phyloP scores from a whole-genome alignment of 2,113 vertebrate species.

The Eclectus roratus region DNA sequence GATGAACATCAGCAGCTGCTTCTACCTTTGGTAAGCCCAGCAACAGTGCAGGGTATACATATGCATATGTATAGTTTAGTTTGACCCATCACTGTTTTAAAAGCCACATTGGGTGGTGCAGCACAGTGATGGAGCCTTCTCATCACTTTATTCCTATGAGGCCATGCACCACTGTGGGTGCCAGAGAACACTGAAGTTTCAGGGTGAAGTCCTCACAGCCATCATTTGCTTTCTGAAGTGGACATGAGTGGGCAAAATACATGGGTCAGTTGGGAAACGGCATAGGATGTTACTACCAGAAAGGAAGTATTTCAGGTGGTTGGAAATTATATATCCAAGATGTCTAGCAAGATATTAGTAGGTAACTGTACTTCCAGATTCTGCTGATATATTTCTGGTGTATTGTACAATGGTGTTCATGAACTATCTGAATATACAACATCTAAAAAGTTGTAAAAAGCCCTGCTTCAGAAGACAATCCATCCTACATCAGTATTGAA shows the following conservation, averaged over 20 bases:
- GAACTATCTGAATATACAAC: neutral
- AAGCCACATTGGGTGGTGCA: neutral
- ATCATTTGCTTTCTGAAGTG: neutral
- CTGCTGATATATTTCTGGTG: neutral
- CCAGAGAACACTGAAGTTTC: neutral
- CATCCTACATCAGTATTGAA: neutral
- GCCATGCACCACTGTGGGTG: neutral
- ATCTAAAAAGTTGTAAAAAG: neutral
- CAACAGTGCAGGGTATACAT: neutral
- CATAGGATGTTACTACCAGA: neutral
- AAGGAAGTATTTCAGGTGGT: neutral
- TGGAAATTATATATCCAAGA: neutral
- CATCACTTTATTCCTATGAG: neutral
- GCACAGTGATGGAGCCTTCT: neutral
- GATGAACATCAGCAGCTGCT: neutral
- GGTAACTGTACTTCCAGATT: neutral
- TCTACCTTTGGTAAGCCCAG: neutral
- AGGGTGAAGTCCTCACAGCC: neutral
- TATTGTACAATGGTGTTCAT: neutral
- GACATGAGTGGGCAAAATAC: neutral
- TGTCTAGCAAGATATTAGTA: neutral
- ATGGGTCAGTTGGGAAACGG: neutral
- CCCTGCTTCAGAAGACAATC: neutral
- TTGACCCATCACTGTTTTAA: neutral
- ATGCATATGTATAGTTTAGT: neutral